A percentile compares a stretch with the other conserved stretches of the same genome.
phyloP scores from a whole-genome alignment of 2,888 invertebrate species.

The Coenonympha glycerion region DNA sequence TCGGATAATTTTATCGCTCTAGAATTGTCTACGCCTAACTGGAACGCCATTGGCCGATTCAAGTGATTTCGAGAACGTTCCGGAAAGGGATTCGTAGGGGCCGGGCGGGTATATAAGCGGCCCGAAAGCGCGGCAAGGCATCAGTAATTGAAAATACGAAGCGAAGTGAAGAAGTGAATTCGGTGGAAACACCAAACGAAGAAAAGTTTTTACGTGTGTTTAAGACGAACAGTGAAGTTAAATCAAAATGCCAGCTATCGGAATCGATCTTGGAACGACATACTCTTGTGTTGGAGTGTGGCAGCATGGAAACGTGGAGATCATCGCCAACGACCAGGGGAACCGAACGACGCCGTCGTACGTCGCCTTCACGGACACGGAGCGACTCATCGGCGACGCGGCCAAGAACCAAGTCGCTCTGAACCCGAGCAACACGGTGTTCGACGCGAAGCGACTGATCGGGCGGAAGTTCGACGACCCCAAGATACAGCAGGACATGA shows the following conservation, averaged over 20 bases:
- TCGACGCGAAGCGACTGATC: constrained; percentile 41
- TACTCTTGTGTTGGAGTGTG: constrained; percentile 5
- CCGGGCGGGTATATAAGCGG: constrained; percentile 40
- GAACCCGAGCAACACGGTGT: constrained; percentile 69
- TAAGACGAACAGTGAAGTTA: constrained; percentile 15
- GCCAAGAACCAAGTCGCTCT: constrained; percentile 81
- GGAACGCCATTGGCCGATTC: background rate
- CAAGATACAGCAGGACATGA: constrained; percentile 85
- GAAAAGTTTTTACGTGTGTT: constrained; percentile 3
- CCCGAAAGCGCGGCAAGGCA: constrained; percentile 45
- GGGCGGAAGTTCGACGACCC: constrained; percentile 85
- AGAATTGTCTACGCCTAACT: background rate
- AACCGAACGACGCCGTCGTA: constrained; percentile 77
- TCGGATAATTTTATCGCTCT: background rate
- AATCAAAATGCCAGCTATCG: constrained; percentile 57
- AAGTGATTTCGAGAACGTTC: background rate
- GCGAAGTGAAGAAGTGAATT: constrained; percentile 34
- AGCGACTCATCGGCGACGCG: background rate
- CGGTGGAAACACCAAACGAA: constrained; percentile 36
- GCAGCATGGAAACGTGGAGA: constrained; percentile 7
- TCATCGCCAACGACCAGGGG: constrained; percentile 55
- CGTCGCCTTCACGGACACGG: constrained; percentile 53
- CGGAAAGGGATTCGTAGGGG: constrained; percentile 36
- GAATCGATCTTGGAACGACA: constrained; percentile 61
- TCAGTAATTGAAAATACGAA: constrained; percentile 53